Evolutionary conservation across 2,797 vertebrate genomes (phyloP).

Genomic region (Gastrophryne carolinensis): DNA sequence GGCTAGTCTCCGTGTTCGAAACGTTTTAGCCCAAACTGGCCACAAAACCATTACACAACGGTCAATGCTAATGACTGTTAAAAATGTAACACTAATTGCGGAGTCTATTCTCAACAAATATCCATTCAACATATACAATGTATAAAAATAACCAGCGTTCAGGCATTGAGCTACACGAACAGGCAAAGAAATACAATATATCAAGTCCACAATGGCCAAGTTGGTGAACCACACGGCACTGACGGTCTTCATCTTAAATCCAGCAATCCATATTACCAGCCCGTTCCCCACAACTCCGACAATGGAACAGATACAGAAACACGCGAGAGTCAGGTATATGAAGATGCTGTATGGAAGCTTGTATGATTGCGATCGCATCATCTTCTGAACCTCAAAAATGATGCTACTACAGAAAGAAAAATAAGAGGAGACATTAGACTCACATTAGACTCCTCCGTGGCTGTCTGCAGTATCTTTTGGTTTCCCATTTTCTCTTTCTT

Average conservation of each 20-base stretch:
- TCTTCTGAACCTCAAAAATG: too few species aligned
- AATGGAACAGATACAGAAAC: conserved; percentile 62
- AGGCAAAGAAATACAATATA: background rate
- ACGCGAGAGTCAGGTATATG: background rate
- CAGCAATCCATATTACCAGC: conserved; percentile 77
- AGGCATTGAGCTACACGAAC: background rate
- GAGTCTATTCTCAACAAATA: background rate
- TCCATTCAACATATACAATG: background rate
- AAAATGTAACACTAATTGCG: conserved; percentile 76
- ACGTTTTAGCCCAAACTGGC: conserved; percentile 78
- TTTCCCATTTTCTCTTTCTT: too few species aligned
- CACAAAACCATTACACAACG: conserved; percentile 70
- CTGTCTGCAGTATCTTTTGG: too few species aligned
- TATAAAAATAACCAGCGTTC: background rate
- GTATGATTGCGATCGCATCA: too few species aligned
- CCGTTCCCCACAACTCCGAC: conserved; percentile 72
- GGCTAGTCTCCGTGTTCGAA: conserved; percentile 61
- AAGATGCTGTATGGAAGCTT: background rate
- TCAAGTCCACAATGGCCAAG: conserved; percentile 59
- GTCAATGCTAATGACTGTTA: conserved; percentile 75
- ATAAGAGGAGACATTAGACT: too few species aligned
- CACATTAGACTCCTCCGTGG: too few species aligned
- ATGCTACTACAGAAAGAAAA: too few species aligned
- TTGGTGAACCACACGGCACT: conserved; percentile 79
- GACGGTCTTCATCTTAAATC: conserved; percentile 74